Evolutionary conservation across 2,888 invertebrate species (phyloP).

Genomic region (Argynnis bischoffii): DNA sequence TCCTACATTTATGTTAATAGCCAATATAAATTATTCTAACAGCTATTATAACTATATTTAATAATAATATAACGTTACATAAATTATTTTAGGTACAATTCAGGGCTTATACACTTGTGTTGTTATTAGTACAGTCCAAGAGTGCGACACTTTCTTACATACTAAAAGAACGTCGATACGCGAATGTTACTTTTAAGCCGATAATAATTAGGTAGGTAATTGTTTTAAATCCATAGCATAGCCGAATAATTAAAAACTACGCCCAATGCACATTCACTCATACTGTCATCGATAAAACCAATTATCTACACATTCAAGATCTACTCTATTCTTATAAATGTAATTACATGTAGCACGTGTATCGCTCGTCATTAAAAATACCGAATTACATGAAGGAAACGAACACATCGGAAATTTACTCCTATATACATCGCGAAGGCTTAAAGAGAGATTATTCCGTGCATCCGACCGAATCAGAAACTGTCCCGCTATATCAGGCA

Average conservation of each 20-base stretch:
- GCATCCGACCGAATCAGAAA: conserved; percentile 57
- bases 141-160: conserved; percentile 36
- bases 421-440: conserved; percentile 58
- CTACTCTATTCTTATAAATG: conserved; percentile 40
- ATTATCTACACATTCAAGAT: conserved; percentile 40
- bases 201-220: conserved; percentile 19
- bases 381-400: conserved; percentile 27
- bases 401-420: conserved; percentile 39
- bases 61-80: conserved; percentile 56
- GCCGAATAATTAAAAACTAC: conserved; percentile 36
- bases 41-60: conserved; percentile 55
- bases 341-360: conserved; percentile 38
- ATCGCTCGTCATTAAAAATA: conserved; percentile 37
- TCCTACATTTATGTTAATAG: conserved; percentile 42
- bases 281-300: conserved; percentile 38
- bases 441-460: conserved; percentile 54
- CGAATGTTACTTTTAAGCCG: conserved; percentile 34
- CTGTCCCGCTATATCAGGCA: conserved; percentile 56
- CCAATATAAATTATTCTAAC: conserved; percentile 66
- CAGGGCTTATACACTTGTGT: conserved; percentile 31
- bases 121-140: conserved; percentile 39
- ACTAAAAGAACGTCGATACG: conserved; percentile 32
- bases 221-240: conserved; percentile 35
- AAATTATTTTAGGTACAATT: conserved; percentile 57
- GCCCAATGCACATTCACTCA: conserved; percentile 46